phyloP scores from a whole-genome alignment of 2,113 vertebrate species.

The Enhydra lutris region DNA sequence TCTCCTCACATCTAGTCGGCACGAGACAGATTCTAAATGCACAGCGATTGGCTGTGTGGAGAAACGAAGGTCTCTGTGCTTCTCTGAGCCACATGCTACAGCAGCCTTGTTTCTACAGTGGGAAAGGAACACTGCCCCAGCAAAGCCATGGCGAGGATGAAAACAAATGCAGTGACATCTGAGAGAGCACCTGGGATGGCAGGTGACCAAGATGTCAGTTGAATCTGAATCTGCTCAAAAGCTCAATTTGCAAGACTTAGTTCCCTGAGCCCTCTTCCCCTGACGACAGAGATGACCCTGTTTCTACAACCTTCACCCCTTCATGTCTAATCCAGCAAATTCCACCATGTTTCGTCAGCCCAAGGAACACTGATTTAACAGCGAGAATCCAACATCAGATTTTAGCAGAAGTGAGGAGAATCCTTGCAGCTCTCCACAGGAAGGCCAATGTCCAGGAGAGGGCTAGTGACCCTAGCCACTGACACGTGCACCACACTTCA shows the following conservation, averaged over 20 bases:
- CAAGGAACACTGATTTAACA: background rate
- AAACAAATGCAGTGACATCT: background rate
- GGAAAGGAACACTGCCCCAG: background rate
- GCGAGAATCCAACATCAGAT: background rate
- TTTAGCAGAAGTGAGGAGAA: background rate
- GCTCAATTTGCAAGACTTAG: background rate
- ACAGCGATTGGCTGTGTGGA: background rate
- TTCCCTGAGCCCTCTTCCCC: background rate
- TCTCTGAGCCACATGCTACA: background rate
- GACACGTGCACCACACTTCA: too few relatives aligned
- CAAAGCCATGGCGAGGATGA: background rate
- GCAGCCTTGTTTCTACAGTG: background rate
- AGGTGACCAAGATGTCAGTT: background rate
- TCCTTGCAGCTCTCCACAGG: background rate
- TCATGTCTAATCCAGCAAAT: background rate
- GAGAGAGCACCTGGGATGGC: background rate
- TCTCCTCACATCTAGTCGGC: background rate
- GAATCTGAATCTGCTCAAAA: background rate
- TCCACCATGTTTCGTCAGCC: background rate
- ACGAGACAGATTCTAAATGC: background rate
- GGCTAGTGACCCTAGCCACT: background rate
- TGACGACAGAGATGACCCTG: background rate
- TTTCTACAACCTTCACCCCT: background rate
- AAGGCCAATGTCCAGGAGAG: background rate
- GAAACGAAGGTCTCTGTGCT: fast-evolving